Evolutionary conservation across 1,140 invertebrate genomes (phyloP).

Genomic region (Hylyphantes graminicola): DNA sequence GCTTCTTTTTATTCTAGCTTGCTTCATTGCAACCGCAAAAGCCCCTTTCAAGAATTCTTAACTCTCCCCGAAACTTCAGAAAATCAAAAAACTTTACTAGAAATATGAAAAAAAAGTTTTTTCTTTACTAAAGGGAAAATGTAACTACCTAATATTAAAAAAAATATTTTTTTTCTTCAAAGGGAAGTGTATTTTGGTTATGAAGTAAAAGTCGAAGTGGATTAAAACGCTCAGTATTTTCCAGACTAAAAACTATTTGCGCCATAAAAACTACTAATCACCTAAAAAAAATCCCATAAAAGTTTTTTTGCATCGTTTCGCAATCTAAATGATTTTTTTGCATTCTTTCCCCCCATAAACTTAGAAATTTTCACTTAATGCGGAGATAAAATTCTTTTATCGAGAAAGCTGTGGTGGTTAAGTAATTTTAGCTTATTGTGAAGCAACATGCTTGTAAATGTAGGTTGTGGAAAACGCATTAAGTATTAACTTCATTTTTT

Average conservation of each 20-base stretch:
- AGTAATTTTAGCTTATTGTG: no score
- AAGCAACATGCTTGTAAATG: no score
- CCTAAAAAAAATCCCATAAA: neutral
- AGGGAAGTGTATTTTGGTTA: constrained; percentile 5
- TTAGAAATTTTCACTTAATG: no score
- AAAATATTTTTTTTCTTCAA: neutral
- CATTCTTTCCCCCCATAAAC: neutral
- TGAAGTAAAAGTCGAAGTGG: neutral
- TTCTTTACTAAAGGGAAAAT: neutral
- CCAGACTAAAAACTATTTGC: constrained; percentile 9
- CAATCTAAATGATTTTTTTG: neutral
- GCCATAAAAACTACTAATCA: constrained; percentile 30
- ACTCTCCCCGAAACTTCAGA: neutral
- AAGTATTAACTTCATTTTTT: no score
- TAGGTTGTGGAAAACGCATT: no score
- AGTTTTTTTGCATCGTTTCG: neutral
- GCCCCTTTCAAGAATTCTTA: constrained; percentile 8
- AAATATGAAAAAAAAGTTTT: constrained; percentile 8
- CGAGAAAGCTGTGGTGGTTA: no score
- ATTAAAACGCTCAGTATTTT: constrained; percentile 7
- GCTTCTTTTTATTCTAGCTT: neutral
- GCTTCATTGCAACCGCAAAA: neutral
- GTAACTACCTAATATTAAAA: constrained; percentile 9
- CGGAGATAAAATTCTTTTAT: no score
- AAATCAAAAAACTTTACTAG: neutral